Evolutionary conservation across 2,797 vertebrate species (phyloP).

Genomic region (Smutsia gigantea): DNA sequence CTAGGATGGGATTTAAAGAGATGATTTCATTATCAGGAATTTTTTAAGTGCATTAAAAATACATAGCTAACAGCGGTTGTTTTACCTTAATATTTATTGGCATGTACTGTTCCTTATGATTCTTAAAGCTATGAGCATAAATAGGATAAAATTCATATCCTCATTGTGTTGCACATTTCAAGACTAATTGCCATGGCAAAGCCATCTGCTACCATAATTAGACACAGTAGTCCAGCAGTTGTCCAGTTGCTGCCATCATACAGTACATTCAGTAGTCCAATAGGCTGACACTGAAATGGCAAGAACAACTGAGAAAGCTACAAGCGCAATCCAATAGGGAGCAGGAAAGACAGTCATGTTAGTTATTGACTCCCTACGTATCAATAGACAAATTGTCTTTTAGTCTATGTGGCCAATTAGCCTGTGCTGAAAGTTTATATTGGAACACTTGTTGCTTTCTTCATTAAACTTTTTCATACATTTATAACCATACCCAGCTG

Average conservation of each 20-base stretch:
- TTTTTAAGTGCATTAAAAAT: background rate
- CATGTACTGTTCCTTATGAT: background rate
- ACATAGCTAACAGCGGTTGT: background rate
- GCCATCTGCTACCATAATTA: slow-evolving; percentile 67
- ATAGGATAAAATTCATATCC: slow-evolving; percentile 30
- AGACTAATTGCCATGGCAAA: slow-evolving; percentile 52
- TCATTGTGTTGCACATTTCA: slow-evolving; percentile 42
- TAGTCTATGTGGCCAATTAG: slow-evolving; percentile 24
- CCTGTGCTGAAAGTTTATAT: background rate
- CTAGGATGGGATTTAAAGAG: background rate
- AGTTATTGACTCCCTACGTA: background rate
- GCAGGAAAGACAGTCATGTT: background rate
- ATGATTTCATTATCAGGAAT: background rate
- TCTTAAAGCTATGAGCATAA: slow-evolving; percentile 5
- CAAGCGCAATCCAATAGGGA: background rate
- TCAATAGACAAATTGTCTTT: background rate
- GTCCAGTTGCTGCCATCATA: slow-evolving; percentile 60
- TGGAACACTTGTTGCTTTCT: background rate
- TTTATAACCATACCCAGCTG: background rate
- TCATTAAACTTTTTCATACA: background rate
- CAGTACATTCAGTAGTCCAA: slow-evolving; percentile 11
- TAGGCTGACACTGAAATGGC: slow-evolving; percentile 13
- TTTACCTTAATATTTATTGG: background rate
- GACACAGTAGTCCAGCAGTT: slow-evolving; percentile 36
- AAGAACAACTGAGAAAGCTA: slow-evolving; percentile 30